phyloP scores from a whole-genome alignment of 2,888 invertebrate genomes.

The Cheiracanthium punctorium region DNA sequence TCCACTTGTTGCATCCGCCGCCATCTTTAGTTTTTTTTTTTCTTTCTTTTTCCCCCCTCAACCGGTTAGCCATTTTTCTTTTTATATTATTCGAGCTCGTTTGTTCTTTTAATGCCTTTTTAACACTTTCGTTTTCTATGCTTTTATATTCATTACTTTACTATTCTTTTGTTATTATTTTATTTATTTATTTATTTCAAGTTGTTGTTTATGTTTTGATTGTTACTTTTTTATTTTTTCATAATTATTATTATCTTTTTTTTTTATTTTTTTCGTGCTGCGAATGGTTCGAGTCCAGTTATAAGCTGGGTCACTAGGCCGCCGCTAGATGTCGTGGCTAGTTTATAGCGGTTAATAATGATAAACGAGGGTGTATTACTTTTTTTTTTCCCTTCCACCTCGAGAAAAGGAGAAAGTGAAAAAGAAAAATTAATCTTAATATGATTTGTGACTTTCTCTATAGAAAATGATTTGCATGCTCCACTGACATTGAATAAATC shows the following conservation, averaged over 20 bases:
- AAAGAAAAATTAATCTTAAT: not conserved
- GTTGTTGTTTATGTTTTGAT: not conserved
- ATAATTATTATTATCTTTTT: slow-evolving; percentile 12
- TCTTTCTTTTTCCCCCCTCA: not conserved
- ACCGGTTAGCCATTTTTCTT: slow-evolving; percentile 1
- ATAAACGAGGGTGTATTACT: not conserved
- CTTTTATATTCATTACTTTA: slow-evolving; percentile 9
- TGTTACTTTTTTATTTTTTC: not conserved
- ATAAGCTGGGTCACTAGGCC: slow-evolving; percentile 43
- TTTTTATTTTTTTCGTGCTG: not conserved
- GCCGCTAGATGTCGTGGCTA: slow-evolving; percentile 14
- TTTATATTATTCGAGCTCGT: not conserved
- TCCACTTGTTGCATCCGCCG: slow-evolving; percentile 1
- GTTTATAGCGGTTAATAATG: slow-evolving; percentile 12
- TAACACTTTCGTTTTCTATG: slow-evolving; percentile 26
- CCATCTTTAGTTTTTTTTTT: not conserved
- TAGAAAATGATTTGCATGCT: not conserved
- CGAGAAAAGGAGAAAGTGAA: not conserved
- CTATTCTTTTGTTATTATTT: slow-evolving; percentile 1
- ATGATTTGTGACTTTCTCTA: not conserved
- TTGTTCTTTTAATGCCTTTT: not conserved
- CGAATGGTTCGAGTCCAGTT: slow-evolving; percentile 32
- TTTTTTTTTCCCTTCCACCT: not conserved
- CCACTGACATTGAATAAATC: slow-evolving; percentile 1
- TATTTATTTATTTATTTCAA: not conserved